Evolutionary conservation across 2,797 vertebrate genomes (phyloP).

Genomic region (Hypotaenidia okinawae): DNA sequence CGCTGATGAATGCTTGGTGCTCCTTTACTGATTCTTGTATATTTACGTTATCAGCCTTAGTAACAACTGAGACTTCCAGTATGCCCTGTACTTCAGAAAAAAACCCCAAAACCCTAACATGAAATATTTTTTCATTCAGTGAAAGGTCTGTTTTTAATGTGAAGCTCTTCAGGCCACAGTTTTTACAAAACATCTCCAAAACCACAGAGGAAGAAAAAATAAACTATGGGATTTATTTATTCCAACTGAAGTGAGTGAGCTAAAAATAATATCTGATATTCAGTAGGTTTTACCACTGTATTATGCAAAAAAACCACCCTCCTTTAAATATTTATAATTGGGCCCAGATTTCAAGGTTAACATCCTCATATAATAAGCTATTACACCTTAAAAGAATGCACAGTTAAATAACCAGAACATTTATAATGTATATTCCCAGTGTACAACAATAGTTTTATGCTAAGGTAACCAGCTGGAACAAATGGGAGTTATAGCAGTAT

Average conservation of each 20-base stretch:
- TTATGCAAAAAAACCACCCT: not conserved
- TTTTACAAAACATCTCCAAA: not conserved
- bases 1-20: constrained; percentile 27
- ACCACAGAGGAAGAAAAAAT: not conserved
- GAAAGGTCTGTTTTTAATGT: not conserved
- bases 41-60: not conserved
- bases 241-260: not conserved
- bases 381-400: not conserved
- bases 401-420: constrained; percentile 38
- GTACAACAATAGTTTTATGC: constrained; percentile 11
- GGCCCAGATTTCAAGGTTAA: constrained; percentile 20
- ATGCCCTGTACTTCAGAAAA: not conserved
- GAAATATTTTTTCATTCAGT: not conserved
- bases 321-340: constrained; percentile 18
- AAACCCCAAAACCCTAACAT: not conserved
- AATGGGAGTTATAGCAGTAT: constrained; percentile 23
- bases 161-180: not conserved
- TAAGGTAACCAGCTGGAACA: constrained; percentile 47
- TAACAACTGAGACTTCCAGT: not conserved
- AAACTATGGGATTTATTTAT: not conserved
- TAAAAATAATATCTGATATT: not conserved
- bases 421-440: not conserved
- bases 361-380: not conserved
- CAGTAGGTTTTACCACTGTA: not conserved
- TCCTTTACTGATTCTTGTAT: not conserved